phyloP scores from a whole-genome alignment of 1,140 invertebrate species.

The Plutomurus gul region DNA sequence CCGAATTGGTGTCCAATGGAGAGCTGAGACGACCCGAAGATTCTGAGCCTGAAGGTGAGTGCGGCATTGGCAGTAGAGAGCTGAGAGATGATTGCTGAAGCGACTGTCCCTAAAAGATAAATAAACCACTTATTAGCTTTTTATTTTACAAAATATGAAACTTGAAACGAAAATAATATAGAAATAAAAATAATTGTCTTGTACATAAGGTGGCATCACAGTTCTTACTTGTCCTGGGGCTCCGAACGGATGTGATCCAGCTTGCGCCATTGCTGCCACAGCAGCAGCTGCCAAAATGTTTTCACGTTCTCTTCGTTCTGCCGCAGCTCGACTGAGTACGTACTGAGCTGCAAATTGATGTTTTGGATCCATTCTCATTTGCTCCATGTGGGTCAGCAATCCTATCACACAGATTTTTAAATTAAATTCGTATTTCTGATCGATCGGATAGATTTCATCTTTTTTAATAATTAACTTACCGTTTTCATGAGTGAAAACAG shows the following conservation, averaged over 20 bases:
- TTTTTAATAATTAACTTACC: slow-evolving; percentile 65
- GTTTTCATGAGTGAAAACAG: slow-evolving; percentile 90
- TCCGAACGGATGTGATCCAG: slow-evolving; percentile 47
- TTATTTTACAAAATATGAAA: too few species aligned
- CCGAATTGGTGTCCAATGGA: slow-evolving; percentile 50
- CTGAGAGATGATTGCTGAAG: slow-evolving; percentile 37
- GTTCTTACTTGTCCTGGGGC: slow-evolving; percentile 53
- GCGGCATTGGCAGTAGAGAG: slow-evolving; percentile 52
- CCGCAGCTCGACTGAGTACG: slow-evolving; percentile 84
- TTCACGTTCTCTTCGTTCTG: slow-evolving; percentile 83
- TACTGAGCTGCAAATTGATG: slow-evolving; percentile 94
- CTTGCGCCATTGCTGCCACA: slow-evolving; percentile 60
- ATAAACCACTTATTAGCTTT: neutral
- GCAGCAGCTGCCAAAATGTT: slow-evolving; percentile 67
- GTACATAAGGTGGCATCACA: too few species aligned
- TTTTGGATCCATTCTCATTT: slow-evolving; percentile 95
- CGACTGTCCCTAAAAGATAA: slow-evolving; percentile 38
- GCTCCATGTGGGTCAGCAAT: slow-evolving; percentile 89
- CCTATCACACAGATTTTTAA: slow-evolving; percentile 63
- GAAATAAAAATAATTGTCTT: neutral
- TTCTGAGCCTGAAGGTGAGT: slow-evolving; percentile 53
- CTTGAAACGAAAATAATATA: too few species aligned
- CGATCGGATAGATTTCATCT: too few species aligned
- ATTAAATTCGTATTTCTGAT: neutral
- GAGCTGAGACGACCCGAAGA: slow-evolving; percentile 53